phyloP scores from a whole-genome alignment of 2,888 invertebrate species.

The Eupithecia tripunctaria region DNA sequence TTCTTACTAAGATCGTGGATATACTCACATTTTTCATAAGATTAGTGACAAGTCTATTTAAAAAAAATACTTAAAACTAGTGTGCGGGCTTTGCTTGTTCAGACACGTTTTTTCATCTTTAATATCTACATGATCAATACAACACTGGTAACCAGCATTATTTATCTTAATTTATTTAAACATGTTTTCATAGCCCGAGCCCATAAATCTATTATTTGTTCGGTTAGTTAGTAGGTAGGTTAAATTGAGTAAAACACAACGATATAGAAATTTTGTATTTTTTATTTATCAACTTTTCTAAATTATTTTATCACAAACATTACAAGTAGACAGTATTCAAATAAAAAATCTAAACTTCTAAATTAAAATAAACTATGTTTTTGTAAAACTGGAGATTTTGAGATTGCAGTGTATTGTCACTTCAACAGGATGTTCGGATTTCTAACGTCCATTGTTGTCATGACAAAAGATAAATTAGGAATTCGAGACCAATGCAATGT shows the following conservation, averaged over 20 bases:
- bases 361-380: conserved; percentile 51
- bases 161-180: too few species aligned
- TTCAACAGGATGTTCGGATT: conserved; percentile 63
- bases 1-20: background rate
- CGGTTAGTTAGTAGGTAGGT: background rate
- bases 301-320: conserved; percentile 77
- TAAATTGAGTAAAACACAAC: conserved; percentile 27
- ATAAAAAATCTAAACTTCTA: conserved; percentile 77
- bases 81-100: too few species aligned
- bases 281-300: conserved; percentile 68
- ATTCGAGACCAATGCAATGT: conserved; percentile 57
- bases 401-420: conserved; percentile 39
- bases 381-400: conserved; percentile 22
- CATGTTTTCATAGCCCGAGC: too few species aligned
- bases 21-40: background rate
- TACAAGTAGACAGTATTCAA: conserved; percentile 78
- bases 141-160: too few species aligned
- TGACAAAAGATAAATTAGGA: conserved; percentile 38
- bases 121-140: too few species aligned
- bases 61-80: background rate
- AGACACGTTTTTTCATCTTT: too few species aligned
- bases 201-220: background rate
- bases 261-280: conserved; percentile 74
- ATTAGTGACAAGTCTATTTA: background rate
- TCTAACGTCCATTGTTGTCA: conserved; percentile 6